A percentile compares a stretch with the other conserved stretches of the same genome.
Evolutionary conservation across 2,888 invertebrate species (phyloP).

Genomic region (Synergus gifuensis): DNA sequence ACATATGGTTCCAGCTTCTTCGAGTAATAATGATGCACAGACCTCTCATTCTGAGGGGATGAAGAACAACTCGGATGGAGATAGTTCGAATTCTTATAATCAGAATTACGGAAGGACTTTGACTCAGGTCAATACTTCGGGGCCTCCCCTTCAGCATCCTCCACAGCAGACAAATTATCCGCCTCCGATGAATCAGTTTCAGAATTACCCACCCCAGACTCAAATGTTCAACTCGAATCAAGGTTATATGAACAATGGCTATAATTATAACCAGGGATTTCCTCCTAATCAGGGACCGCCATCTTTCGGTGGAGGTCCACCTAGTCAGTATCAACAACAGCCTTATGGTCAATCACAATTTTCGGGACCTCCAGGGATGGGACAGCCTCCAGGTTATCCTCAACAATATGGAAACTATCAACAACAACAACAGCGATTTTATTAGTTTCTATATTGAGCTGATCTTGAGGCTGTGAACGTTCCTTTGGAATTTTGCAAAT

Average conservation of each 20-base stretch:
- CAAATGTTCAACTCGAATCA: constrained; percentile 63
- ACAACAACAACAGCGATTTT: constrained; percentile 73
- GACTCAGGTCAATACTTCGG: constrained; percentile 35
- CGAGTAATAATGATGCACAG: constrained; percentile 34
- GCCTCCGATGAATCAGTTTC: constrained; percentile 65
- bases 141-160: constrained; percentile 46
- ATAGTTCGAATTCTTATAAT: constrained; percentile 59
- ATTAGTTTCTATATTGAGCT: constrained; percentile 56
- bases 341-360: constrained; percentile 66
- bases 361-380: constrained; percentile 58
- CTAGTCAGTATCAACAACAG: constrained; percentile 56
- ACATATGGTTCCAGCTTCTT: constrained; percentile 56
- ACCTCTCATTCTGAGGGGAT: not conserved
- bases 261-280: constrained; percentile 69
- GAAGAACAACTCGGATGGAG: not conserved
- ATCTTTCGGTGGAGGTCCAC: constrained; percentile 58
- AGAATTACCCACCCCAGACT: constrained; percentile 59
- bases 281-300: constrained; percentile 60
- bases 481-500: constrained; percentile 5
- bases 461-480: constrained; percentile 18
- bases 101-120: constrained; percentile 59
- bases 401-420: constrained; percentile 71
- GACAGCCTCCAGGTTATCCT: constrained; percentile 61
- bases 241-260: constrained; percentile 72
- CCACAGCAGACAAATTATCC: constrained; percentile 57